Conservation (phyloP, 2,888 invertebrate genomes). For the Tenthredo distinguenda region DNA sequence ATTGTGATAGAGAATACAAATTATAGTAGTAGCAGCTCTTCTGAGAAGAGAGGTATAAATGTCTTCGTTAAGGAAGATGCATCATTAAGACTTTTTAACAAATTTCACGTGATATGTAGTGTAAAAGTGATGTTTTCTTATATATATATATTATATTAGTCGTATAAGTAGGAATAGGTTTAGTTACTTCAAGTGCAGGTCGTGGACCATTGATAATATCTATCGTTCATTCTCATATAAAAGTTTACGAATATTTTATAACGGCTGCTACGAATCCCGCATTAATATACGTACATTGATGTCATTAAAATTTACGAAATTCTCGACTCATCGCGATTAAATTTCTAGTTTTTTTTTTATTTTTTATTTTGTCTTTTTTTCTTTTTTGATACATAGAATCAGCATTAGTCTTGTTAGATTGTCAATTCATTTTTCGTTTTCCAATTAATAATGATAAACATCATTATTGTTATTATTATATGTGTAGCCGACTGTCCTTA, state of each 20-base stretch:
- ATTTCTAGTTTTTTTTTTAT: background rate
- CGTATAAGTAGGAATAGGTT: conserved; percentile 58
- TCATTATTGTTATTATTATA: conserved; percentile 12
- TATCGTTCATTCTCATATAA: conserved; percentile 55
- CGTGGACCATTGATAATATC: conserved; percentile 59
- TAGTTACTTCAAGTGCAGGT: conserved; percentile 61
- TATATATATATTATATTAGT: conserved; percentile 57
- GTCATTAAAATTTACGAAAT: conserved; percentile 27
- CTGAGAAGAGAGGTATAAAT: conserved; percentile 63
- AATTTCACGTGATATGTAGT: conserved; percentile 72
- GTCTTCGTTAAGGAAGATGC: conserved; percentile 71
- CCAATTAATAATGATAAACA: background rate
- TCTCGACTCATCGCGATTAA: conserved; percentile 19
- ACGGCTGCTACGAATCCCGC: conserved; percentile 48
- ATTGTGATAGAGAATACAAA: conserved; percentile 73
- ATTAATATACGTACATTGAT: conserved; percentile 23
- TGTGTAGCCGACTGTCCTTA: conserved; percentile 51
- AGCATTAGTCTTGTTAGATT: background rate
- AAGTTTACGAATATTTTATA: conserved; percentile 31
- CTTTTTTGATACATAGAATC: conserved; percentile 27
- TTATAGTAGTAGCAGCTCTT: conserved; percentile 67
- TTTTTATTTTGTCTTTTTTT: background rate
- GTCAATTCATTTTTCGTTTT: background rate
- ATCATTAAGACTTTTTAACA: conserved; percentile 73
- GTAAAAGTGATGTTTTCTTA: conserved; percentile 62